Percentiles rank a stretch among this genome's conserved stretches.
phyloP scores from a whole-genome alignment of 2,888 invertebrate species.

The Carpatolechia fugitivella region DNA sequence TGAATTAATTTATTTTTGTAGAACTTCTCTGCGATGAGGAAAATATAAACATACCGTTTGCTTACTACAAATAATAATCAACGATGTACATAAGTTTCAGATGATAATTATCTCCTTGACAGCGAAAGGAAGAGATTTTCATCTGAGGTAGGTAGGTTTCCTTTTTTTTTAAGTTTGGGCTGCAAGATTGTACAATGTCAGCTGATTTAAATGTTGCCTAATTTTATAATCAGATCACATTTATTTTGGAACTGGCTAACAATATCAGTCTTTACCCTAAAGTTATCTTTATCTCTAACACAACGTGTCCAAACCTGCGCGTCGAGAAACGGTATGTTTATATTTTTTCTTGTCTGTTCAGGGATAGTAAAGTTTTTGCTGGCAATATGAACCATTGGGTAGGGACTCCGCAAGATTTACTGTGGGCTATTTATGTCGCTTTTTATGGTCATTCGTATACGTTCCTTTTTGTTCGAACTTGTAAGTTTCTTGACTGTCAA shows the following conservation, averaged over 20 bases:
- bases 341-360: conserved; percentile 44
- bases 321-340: conserved; percentile 47
- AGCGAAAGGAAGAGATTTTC: too few species aligned
- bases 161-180: too few species aligned
- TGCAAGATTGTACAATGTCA: too few species aligned
- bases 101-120: too few species aligned
- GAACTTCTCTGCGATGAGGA: too few species aligned
- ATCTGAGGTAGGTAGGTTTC: too few species aligned
- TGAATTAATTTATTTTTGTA: too few species aligned
- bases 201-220: too few species aligned
- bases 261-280: conserved; percentile 21
- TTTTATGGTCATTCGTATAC: background rate
- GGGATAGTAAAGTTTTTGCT: conserved; percentile 38
- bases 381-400: conserved; percentile 28
- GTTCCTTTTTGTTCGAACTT: background rate
- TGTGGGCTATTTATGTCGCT: conserved; percentile 7
- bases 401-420: conserved; percentile 23
- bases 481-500: background rate
- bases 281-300: conserved; percentile 31
- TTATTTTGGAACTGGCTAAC: background rate
- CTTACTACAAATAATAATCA: too few species aligned
- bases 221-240: background rate
- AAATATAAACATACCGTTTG: too few species aligned
- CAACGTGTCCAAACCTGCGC: conserved; percentile 39
- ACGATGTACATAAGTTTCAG: too few species aligned